Conservation (phyloP, 2,888 invertebrate species). For the Drosophila paracracens region DNA sequence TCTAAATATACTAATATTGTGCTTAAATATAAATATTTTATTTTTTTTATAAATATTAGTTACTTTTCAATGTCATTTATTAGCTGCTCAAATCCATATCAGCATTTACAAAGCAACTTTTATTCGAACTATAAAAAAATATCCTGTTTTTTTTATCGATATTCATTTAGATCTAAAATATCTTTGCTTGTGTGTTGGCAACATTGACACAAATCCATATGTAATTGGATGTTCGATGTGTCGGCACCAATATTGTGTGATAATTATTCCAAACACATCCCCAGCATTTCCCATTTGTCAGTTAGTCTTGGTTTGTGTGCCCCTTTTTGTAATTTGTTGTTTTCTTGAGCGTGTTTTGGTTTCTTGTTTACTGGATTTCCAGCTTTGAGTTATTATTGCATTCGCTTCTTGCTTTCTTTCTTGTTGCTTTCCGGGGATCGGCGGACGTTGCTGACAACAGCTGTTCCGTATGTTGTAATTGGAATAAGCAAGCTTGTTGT, state of each 20-base stretch:
- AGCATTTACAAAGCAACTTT: neutral
- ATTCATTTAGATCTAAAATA: constrained; percentile 5
- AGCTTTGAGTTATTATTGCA: constrained; percentile 21
- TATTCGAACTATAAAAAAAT: neutral
- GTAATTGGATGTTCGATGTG: constrained; percentile 28
- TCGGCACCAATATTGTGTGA: constrained; percentile 47
- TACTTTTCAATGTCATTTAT: neutral
- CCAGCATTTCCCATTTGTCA: constrained; percentile 21
- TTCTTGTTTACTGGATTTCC: constrained; percentile 41
- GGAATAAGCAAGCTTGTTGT: constrained; percentile 52
- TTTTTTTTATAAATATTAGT: neutral
- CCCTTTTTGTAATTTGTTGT: neutral
- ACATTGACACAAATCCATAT: constrained; percentile 43
- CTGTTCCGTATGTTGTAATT: constrained; percentile 65
- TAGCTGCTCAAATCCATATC: neutral
- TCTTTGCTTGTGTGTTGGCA: constrained; percentile 16
- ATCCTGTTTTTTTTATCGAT: constrained; percentile 1
- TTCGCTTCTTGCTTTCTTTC: constrained; percentile 6
- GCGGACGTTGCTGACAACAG: constrained; percentile 45
- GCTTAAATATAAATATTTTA: neutral
- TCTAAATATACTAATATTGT: neutral
- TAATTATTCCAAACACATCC: constrained; percentile 60
- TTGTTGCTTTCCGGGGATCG: constrained; percentile 5
- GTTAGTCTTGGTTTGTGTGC: neutral
- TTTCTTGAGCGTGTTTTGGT: constrained; percentile 51